A percentile compares a stretch with the other conserved stretches of the same genome.
Conservation (phyloP, 2,113 vertebrate genomes). For the Thalassoma bifasciatum region DNA sequence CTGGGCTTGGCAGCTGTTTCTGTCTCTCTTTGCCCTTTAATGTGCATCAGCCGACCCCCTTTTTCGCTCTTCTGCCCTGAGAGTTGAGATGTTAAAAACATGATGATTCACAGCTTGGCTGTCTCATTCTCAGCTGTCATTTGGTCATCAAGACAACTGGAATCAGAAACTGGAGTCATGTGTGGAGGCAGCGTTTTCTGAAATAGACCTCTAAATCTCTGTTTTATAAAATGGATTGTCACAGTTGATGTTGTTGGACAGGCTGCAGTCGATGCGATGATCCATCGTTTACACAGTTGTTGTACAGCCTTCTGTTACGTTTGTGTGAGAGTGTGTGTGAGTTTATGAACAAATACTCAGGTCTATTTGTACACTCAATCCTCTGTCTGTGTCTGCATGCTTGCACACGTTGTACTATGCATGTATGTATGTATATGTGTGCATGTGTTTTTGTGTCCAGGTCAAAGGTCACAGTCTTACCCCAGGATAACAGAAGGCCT, state of each 20-base stretch:
- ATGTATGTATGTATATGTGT: background rate
- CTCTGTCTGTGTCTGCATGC: slow-evolving; percentile 27
- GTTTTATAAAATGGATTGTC: slow-evolving; percentile 25
- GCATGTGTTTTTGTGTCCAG: slow-evolving; percentile 46
- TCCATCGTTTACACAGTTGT: slow-evolving; percentile 59
- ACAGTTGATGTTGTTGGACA: slow-evolving; percentile 3
- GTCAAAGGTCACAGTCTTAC: slow-evolving; percentile 66
- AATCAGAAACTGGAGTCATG: slow-evolving; percentile 38
- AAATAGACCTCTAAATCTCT: background rate
- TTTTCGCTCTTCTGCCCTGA: slow-evolving; percentile 9
- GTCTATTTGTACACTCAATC: slow-evolving; percentile 10
- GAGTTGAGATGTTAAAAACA: slow-evolving; percentile 45
- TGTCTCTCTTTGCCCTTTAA: slow-evolving; percentile 51
- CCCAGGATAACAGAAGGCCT: slow-evolving; percentile 59
- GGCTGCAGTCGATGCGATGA: slow-evolving; percentile 10
- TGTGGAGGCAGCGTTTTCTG: slow-evolving; percentile 28
- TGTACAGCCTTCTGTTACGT: slow-evolving; percentile 20
- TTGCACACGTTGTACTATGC: slow-evolving; percentile 35
- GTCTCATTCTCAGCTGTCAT: slow-evolving; percentile 77
- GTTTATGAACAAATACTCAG: slow-evolving; percentile 25
- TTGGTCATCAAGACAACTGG: slow-evolving; percentile 33
- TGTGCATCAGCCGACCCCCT: slow-evolving; percentile 3
- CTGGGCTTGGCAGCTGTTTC: slow-evolving; percentile 70
- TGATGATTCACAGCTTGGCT: slow-evolving; percentile 63
- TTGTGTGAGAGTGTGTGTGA: background rate